These are phyloP conservation scores for Drosophila ficusphila DNA, from an alignment of 1,140 invertebrate species.

Conservation along the genomic window DNA sequence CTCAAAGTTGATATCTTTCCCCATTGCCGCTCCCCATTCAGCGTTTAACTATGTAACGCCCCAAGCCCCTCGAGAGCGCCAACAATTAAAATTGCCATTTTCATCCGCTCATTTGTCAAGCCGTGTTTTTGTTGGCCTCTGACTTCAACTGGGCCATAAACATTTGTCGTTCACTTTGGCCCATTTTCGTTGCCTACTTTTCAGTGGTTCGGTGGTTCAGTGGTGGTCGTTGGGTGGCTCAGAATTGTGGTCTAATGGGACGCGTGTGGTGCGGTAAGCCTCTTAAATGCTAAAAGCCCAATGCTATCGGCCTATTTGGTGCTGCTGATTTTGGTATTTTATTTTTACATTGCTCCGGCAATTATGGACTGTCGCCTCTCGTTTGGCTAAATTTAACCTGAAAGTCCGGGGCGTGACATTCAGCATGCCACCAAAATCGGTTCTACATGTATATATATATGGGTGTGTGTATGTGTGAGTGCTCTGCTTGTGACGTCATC, in stretches of 20 bases:
- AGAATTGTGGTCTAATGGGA: conserved; percentile 8
- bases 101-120: conserved; percentile 35
- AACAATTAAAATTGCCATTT: conserved; percentile 41
- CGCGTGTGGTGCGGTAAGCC: conserved; percentile 44
- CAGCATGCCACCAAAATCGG: conserved; percentile 29
- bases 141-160: conserved; percentile 33
- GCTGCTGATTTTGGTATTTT: conserved; percentile 37
- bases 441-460: not conserved
- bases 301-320: conserved; percentile 20
- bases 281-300: conserved; percentile 34
- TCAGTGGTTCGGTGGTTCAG: conserved; percentile 1
- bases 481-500: conserved; percentile 40
- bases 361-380: conserved; percentile 44
- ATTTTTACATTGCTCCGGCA: conserved; percentile 39
- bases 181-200: conserved; percentile 57
- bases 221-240: not conserved
- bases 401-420: conserved; percentile 42
- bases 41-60: conserved; percentile 4
- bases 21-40: too few relatives aligned
- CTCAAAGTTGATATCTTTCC: conserved; percentile 10
- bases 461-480: not conserved
- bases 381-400: conserved; percentile 45
- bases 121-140: conserved; percentile 29
- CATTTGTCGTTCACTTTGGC: conserved; percentile 40
- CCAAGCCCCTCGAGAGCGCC: not conserved